phyloP scores from a whole-genome alignment of 2,113 vertebrate species.

The Girardinichthys multiradiatus region DNA sequence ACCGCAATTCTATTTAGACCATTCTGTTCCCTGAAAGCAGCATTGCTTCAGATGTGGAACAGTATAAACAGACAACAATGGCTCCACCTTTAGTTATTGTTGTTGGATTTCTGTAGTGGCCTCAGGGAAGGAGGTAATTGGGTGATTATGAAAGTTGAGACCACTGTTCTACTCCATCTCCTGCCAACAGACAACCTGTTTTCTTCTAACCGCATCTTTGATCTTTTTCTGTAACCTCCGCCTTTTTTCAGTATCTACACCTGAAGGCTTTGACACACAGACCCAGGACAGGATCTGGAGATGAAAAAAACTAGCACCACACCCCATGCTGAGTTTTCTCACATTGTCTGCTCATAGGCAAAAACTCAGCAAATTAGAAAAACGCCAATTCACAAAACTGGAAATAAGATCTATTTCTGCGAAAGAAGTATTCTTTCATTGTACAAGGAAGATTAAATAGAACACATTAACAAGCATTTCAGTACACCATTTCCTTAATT shows the following conservation, averaged over 20 bases:
- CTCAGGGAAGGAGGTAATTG: background rate
- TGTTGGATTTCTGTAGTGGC: background rate
- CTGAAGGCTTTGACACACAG: too few relatives aligned
- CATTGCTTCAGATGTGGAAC: background rate
- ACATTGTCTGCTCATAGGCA: background rate
- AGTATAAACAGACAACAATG: background rate
- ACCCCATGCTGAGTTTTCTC: background rate
- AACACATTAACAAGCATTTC: too few relatives aligned
- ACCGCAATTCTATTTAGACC: background rate
- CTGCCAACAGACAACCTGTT: background rate
- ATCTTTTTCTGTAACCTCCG: conserved; percentile 11
- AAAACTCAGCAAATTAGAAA: too few relatives aligned
- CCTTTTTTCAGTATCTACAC: conserved; percentile 2
- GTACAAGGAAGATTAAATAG: too few relatives aligned
- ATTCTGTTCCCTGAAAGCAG: background rate
- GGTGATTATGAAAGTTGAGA: conserved; percentile 22
- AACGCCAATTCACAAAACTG: too few relatives aligned
- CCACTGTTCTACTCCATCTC: background rate
- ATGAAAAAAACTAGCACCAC: background rate
- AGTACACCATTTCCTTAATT: too few relatives aligned
- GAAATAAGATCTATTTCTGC: too few relatives aligned
- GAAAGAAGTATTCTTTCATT: too few relatives aligned
- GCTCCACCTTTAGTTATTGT: conserved; percentile 4
- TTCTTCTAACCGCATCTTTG: conserved; percentile 14
- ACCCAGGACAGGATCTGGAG: background rate